Conservation (phyloP, 2,888 invertebrate genomes). For the Lissonota sp. region DNA sequence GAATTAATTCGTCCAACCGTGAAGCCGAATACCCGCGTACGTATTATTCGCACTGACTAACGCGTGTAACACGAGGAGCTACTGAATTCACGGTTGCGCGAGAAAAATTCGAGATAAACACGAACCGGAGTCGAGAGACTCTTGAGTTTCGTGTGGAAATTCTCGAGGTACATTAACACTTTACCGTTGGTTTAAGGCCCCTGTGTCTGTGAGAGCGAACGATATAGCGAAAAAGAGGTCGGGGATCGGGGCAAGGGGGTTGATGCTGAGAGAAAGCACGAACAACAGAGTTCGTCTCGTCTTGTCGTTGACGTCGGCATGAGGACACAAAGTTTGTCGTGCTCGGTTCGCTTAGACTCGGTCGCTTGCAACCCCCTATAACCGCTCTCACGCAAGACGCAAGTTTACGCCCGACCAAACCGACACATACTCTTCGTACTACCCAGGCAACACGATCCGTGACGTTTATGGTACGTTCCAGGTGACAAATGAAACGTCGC, state of each 20-base stretch:
- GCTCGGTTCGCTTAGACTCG: conserved; percentile 41
- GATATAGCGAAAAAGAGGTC: conserved; percentile 19
- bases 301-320: conserved; percentile 23
- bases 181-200: conserved; percentile 67
- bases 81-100: conserved; percentile 42
- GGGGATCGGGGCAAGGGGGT: not conserved
- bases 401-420: conserved; percentile 70
- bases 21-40: not conserved
- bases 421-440: conserved; percentile 68
- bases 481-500: conserved; percentile 81
- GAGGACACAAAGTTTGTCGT: conserved; percentile 51
- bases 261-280: conserved; percentile 14
- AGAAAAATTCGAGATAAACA: conserved; percentile 53
- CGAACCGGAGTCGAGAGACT: conserved; percentile 58
- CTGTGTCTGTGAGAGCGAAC: conserved; percentile 39
- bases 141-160: conserved; percentile 66
- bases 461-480: conserved; percentile 79
- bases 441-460: conserved; percentile 62
- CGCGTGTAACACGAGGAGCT: not conserved
- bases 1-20: conserved; percentile 19
- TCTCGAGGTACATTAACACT: conserved; percentile 70
- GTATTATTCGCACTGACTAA: conserved; percentile 29
- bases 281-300: conserved; percentile 57
- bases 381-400: conserved; percentile 68
- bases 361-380: conserved; percentile 11